Evolutionary conservation across 2,113 vertebrate genomes (phyloP).

Genomic region (Mormyrus iriodes): DNA sequence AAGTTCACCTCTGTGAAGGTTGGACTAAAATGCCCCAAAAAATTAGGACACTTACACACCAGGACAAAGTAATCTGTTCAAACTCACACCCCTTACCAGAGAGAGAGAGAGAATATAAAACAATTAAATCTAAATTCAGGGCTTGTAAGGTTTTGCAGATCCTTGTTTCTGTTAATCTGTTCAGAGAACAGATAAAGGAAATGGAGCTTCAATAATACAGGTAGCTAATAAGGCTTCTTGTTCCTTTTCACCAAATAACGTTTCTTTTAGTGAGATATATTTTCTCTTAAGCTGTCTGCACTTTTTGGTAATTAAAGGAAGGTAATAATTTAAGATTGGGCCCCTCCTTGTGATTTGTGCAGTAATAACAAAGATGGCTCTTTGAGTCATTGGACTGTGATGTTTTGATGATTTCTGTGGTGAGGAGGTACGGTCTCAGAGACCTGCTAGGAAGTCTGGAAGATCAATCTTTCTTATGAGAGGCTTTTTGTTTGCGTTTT

Average conservation of each 20-base stretch:
- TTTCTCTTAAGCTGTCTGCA: not conserved
- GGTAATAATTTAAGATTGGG: not conserved
- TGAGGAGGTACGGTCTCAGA: not conserved
- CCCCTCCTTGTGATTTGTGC: not conserved
- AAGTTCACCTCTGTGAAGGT: not conserved
- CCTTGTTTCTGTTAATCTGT: conserved; percentile 21
- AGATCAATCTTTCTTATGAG: conserved; percentile 17
- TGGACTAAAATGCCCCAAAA: not conserved
- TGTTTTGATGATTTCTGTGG: conserved; percentile 1
- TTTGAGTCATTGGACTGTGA: not conserved
- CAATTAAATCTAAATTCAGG: conserved; percentile 19
- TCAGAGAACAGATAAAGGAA: not conserved
- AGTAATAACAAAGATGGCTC: not conserved
- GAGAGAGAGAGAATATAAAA: conserved; percentile 18
- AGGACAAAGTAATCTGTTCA: conserved; percentile 15
- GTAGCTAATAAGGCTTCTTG: not conserved
- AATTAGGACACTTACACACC: conserved; percentile 5
- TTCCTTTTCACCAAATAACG: not conserved
- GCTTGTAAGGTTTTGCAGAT: not conserved
- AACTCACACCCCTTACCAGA: not conserved
- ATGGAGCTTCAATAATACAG: not conserved
- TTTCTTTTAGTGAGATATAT: not conserved
- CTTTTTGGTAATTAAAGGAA: not conserved
- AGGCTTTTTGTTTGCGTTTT: conserved; percentile 31
- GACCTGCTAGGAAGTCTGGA: conserved; percentile 11